Evolutionary conservation across 1,140 invertebrate genomes (phyloP), one percentile per base, ranked within the genome.

Genomic region (Scaptomyza pallida): DNA sequence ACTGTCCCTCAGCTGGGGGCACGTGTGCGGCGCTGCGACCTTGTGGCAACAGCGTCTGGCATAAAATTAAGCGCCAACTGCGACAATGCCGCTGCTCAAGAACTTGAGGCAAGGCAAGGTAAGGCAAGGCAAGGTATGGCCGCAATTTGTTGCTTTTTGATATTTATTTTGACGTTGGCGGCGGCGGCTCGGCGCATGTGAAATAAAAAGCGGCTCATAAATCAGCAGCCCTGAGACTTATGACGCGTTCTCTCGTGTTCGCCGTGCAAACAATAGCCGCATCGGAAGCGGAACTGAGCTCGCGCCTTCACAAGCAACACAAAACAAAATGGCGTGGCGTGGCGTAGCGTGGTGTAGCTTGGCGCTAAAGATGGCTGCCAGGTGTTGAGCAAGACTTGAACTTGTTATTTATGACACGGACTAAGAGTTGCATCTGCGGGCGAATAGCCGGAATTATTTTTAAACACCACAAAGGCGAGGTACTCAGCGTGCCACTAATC

Each of bases 111-210:
- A 51, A 68, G 9, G 23, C 17, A 23, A 33, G 26, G 26, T 8
- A 30, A 9, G 10, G 12, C 64, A 62, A 60, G 79, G 82, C 69
- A 57, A 50, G 70, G 73, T 59, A 70, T 59, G 56, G 62, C 64
- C 77, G 41, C 81, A 86, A 86, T 86, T 86, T 86, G 82, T 86
- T 86, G 83, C 71, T 81, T 88, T 88, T 82, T 88, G 78, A 86
- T 86, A 89, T 86, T 82, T 86, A 78, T 82, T 86, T 82, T 71
- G 81, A 80, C 15, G 76, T 26, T 16, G 43, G 57, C 56, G 5
- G 5, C 23, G 23, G 6, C 23, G 33, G 33, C n/a, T n/a, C 2
- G 33, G 16, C 37, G 62, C 62, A 64, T 73, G 81, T 64, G 69
- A 77, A 63, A 69, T 72, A 82, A 65, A 88, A 78, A 78, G 56